Evolutionary conservation across 2,113 vertebrate genomes (phyloP).

Genomic region (Lepus timidus): DNA sequence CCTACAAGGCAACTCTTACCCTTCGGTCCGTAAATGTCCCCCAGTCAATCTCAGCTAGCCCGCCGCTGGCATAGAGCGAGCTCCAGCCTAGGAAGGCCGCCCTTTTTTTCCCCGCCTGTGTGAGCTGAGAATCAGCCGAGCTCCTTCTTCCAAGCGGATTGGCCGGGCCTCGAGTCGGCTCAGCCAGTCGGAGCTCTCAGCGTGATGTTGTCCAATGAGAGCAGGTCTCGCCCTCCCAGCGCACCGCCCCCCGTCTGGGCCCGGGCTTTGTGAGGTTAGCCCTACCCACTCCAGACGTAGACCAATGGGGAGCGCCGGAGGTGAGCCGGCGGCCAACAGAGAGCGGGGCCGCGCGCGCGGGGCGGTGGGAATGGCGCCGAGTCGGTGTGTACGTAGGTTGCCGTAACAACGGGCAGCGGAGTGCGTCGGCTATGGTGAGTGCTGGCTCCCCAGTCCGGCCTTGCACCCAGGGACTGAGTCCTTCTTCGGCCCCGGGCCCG

Average conservation of each 20-base stretch:
- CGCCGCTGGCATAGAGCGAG: accelerated
- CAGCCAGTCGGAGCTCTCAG: neutral
- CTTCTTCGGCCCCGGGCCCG: neutral
- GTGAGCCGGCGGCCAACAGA: neutral
- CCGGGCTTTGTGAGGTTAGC: neutral
- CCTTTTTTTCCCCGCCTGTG: neutral
- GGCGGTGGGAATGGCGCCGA: constrained; percentile 20
- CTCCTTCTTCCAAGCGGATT: constrained; percentile 22
- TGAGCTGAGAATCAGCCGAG: constrained; percentile 63
- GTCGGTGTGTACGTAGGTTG: constrained; percentile 21
- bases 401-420: constrained; percentile 58
- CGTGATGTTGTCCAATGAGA: constrained; percentile 19
- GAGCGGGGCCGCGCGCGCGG: neutral
- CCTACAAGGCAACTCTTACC: constrained; percentile 46
- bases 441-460: accelerated
- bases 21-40: accelerated
- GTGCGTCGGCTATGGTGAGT: constrained; percentile 70
- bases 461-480: neutral
- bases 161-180: neutral
- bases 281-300: neutral
- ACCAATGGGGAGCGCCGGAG: neutral
- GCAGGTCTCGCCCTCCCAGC: accelerated
- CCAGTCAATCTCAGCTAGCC: neutral
- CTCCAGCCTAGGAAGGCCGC: accelerated
- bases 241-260: neutral